phyloP scores from a whole-genome alignment of 2,888 invertebrate species.

The Mesopsocus fuscifrons region DNA sequence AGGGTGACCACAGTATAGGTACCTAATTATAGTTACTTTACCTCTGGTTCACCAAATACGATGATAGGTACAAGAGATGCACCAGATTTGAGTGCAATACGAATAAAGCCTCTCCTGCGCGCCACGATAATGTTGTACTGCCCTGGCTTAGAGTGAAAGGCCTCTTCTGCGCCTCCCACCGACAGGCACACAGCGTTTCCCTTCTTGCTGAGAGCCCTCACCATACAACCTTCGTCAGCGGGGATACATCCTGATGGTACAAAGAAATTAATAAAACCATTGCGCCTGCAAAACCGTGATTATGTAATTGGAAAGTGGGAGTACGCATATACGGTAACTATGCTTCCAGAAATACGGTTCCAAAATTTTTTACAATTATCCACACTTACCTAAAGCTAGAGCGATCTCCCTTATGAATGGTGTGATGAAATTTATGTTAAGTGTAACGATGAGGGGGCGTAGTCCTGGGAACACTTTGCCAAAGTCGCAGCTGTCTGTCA shows the following conservation, averaged over 20 bases:
- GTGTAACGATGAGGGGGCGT: conserved; percentile 39
- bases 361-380: too few species aligned
- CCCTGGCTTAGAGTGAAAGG: conserved; percentile 62
- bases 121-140: conserved; percentile 54
- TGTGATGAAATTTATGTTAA: conserved; percentile 50
- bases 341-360: too few species aligned
- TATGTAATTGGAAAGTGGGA: too few species aligned
- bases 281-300: too few species aligned
- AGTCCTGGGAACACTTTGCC: conserved; percentile 40
- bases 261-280: too few species aligned
- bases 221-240: conserved; percentile 44
- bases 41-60: conserved; percentile 77
- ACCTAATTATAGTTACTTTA: too few species aligned
- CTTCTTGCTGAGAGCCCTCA: conserved; percentile 35
- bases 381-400: conserved; percentile 34
- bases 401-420: conserved; percentile 53
- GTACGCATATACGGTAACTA: too few species aligned
- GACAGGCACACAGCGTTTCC: conserved; percentile 52
- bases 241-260: conserved; percentile 30
- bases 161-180: conserved; percentile 80
- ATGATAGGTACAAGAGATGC: conserved; percentile 71
- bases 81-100: conserved; percentile 50
- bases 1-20: too few species aligned
- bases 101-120: conserved; percentile 59
- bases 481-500: conserved; percentile 40